Percentiles rank a stretch among this genome's conserved stretches.
phyloP scores from a whole-genome alignment of 2,113 vertebrate species.

The Damaliscus lunatus region DNA sequence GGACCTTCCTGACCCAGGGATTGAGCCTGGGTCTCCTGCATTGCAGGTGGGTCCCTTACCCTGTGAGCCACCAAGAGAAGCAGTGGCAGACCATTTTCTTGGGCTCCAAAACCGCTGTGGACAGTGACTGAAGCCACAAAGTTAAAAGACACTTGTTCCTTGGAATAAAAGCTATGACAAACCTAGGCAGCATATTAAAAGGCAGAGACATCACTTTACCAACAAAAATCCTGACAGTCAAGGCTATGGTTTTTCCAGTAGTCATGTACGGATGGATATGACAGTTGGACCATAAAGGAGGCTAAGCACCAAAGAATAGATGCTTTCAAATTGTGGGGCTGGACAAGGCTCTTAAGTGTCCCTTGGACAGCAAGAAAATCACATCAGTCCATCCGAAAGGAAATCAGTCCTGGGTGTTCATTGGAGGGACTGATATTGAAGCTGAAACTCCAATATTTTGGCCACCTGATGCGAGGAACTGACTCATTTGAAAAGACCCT shows the following conservation, averaged over 20 bases:
- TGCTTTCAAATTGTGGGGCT: neutral
- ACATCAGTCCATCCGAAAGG: neutral
- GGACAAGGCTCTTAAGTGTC: neutral
- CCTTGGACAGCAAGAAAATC: neutral
- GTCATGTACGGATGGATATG: fast-evolving
- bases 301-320: neutral
- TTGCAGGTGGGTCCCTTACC: neutral
- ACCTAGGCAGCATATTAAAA: neutral
- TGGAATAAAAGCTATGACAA: neutral
- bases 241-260: neutral
- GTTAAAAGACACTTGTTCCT: neutral
- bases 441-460: neutral
- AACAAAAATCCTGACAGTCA: neutral
- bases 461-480: neutral
- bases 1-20: neutral
- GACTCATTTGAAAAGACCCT: neutral
- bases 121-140: neutral
- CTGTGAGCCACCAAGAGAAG: neutral
- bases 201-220: neutral
- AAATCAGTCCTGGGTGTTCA: neutral
- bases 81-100: neutral
- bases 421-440: neutral
- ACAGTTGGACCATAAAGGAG: neutral
- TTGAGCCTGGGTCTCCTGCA: neutral
- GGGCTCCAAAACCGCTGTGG: neutral